Conservation (phyloP, 1,140 invertebrate genomes). For the Antheraea mylitta region DNA sequence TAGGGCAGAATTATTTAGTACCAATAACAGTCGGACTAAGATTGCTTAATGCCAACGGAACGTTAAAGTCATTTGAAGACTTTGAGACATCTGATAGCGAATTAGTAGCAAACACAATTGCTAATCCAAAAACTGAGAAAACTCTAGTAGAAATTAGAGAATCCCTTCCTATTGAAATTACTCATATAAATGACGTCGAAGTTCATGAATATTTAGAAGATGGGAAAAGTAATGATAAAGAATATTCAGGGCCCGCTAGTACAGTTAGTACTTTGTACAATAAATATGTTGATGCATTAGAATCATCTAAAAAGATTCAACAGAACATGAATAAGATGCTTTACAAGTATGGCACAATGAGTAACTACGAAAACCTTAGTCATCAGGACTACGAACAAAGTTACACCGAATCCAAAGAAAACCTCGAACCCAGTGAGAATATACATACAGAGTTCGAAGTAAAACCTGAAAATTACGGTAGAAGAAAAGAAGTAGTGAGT, state of each 20-base stretch:
- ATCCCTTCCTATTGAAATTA: conserved; percentile 77
- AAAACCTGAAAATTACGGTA: conserved; percentile 27
- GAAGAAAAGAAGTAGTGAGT: conserved; percentile 34
- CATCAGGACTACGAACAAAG: conserved; percentile 21
- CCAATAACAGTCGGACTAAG: conserved; percentile 78
- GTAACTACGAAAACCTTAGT: background rate
- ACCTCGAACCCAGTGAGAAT: conserved; percentile 52
- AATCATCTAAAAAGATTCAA: conserved; percentile 51
- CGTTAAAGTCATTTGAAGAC: conserved; percentile 53
- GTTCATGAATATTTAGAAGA: conserved; percentile 75
- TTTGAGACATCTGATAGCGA: conserved; percentile 62
- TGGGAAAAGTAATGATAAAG: conserved; percentile 54
- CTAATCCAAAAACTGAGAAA: conserved; percentile 54
- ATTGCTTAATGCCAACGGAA: conserved; percentile 65
- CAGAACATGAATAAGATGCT: conserved; percentile 52
- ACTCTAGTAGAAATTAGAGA: conserved; percentile 81
- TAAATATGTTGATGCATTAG: conserved; percentile 53
- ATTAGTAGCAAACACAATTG: conserved; percentile 43
- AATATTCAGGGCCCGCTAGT: conserved; percentile 39
- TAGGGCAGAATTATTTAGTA: conserved; percentile 76
- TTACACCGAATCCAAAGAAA: conserved; percentile 40
- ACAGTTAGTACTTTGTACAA: conserved; percentile 47
- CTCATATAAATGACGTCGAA: conserved; percentile 70
- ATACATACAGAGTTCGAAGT: conserved; percentile 45
- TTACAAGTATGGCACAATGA: conserved; percentile 44